Percentiles rank a stretch among this genome's conserved stretches.
phyloP scores from a whole-genome alignment of 2,888 invertebrate genomes.

The Dolomedes plantarius region DNA sequence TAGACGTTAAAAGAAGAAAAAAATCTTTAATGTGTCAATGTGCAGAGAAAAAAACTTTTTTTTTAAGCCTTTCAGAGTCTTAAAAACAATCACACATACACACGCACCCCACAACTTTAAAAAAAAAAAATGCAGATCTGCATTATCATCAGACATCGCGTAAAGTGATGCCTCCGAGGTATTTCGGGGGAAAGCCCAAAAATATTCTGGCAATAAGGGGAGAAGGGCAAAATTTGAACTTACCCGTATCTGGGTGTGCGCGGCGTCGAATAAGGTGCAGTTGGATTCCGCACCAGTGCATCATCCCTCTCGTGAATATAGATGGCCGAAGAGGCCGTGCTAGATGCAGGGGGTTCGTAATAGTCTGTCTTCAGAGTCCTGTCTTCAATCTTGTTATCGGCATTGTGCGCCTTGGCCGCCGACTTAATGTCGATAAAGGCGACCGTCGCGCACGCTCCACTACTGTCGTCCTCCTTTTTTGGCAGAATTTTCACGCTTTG shows the following conservation, averaged over 20 bases:
- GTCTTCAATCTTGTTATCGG: slow-evolving; percentile 92
- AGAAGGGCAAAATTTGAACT: slow-evolving; percentile 44
- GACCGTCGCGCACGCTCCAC: slow-evolving; percentile 87
- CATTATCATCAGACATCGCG: too few species aligned
- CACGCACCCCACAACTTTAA: too few species aligned
- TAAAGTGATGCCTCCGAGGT: too few species aligned
- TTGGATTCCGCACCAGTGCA: slow-evolving; percentile 65
- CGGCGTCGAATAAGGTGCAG: slow-evolving; percentile 72
- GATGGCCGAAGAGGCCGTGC: slow-evolving; percentile 74
- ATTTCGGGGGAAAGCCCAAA: too few species aligned
- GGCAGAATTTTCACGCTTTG: slow-evolving; percentile 96
- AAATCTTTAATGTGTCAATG: too few species aligned
- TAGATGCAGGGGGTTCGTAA: slow-evolving; percentile 85
- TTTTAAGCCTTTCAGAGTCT: too few species aligned
- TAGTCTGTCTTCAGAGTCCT: slow-evolving; percentile 91
- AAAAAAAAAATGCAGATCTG: too few species aligned
- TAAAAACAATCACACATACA: too few species aligned
- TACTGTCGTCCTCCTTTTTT: slow-evolving; percentile 74
- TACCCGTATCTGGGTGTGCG: slow-evolving; percentile 74
- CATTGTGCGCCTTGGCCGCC: slow-evolving; percentile 93
- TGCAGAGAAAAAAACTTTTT: too few species aligned
- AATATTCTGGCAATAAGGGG: too few species aligned
- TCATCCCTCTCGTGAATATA: slow-evolving; percentile 74
- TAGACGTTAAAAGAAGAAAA: too few species aligned
- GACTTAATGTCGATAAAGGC: slow-evolving; percentile 98